phyloP scores from a whole-genome alignment of 35 echinoderm and acorn worm species.

The Hemicentrotus pulcherrimus region DNA sequence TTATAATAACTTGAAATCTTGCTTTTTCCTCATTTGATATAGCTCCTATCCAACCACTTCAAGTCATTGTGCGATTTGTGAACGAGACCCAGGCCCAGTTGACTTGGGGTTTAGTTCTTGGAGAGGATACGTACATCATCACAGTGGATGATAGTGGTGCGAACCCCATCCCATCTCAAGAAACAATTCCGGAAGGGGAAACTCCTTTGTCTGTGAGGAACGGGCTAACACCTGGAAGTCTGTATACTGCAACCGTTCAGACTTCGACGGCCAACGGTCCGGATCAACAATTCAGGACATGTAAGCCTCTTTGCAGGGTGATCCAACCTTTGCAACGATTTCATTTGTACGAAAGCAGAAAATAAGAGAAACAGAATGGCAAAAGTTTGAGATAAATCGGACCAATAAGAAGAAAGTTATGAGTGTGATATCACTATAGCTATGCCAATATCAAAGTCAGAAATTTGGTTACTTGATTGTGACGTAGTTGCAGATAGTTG shows the following conservation, averaged over 20 bases:
- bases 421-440: background rate
- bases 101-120: conserved; percentile 37
- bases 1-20: background rate
- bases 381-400: background rate
- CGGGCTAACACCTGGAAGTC: background rate
- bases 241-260: background rate
- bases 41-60: background rate
- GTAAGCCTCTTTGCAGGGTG: background rate
- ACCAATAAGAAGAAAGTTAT: background rate
- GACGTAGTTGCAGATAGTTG: too few species aligned
- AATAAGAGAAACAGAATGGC: too few species aligned
- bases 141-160: background rate
- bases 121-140: background rate
- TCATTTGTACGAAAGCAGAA: too few species aligned
- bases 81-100: conserved; percentile 8
- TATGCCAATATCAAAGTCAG: too few species aligned
- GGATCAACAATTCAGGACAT: background rate
- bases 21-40: background rate
- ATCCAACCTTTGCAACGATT: too few species aligned
- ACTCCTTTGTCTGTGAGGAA: background rate
- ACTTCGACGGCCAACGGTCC: background rate
- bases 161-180: background rate
- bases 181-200: background rate
- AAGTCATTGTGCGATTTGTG: conserved; percentile 15
- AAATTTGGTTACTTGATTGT: too few species aligned